Percentiles rank a stretch among this genome's conserved stretches.
phyloP scores from a whole-genome alignment of 2,113 vertebrate species.

The Theristicus caerulescens region DNA sequence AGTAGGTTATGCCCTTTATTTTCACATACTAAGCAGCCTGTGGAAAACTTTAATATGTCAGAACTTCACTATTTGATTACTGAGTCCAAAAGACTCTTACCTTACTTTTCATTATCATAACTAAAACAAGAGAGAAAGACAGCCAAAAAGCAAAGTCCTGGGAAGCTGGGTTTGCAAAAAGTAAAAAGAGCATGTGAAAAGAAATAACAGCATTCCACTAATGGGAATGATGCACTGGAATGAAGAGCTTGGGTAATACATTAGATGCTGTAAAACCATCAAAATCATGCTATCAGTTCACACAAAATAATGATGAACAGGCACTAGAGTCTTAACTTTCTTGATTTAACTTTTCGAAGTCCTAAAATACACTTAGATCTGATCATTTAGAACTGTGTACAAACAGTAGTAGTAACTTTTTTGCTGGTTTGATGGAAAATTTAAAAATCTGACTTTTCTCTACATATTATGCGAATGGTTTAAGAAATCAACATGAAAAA shows the following conservation, averaged over 20 bases:
- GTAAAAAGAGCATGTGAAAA: neutral
- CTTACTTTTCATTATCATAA: neutral
- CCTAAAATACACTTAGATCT: neutral
- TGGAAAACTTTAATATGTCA: neutral
- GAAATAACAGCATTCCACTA: neutral
- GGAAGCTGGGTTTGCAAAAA: neutral
- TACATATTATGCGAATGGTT: neutral
- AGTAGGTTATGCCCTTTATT: neutral
- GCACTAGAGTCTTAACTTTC: neutral
- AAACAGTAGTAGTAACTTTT: neutral
- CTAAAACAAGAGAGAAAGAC: neutral
- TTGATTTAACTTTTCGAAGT: neutral
- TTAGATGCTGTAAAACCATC: neutral
- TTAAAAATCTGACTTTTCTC: neutral
- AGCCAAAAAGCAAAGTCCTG: neutral
- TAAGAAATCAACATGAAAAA: neutral
- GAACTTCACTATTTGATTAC: neutral
- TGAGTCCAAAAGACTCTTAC: neutral
- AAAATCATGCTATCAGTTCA: neutral
- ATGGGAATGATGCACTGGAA: neutral
- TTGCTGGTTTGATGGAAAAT: neutral
- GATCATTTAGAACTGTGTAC: neutral
- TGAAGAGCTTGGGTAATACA: neutral
- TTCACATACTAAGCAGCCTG: neutral
- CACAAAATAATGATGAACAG: neutral